Percentiles rank a stretch among this genome's conserved stretches.
Evolutionary conservation across 2,113 vertebrate species (phyloP).

Genomic region (Prunella fulvescens): DNA sequence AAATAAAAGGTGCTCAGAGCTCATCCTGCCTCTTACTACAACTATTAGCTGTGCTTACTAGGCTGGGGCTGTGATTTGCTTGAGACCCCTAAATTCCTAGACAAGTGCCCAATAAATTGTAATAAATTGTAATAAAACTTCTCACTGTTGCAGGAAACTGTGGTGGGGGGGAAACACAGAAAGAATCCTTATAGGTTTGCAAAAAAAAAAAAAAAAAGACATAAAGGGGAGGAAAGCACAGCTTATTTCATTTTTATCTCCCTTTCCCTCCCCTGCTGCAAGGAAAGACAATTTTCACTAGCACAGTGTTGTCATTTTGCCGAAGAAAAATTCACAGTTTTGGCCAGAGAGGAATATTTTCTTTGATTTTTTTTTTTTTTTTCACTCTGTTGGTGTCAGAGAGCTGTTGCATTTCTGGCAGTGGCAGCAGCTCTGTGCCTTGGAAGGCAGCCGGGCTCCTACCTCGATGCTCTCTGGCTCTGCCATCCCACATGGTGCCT

Average conservation of each 20-base stretch:
- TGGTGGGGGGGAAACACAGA: rapidly evolving
- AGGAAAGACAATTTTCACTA: slow-evolving; percentile 11
- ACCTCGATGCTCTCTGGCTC: neutral
- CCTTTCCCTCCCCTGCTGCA: neutral
- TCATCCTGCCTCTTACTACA: neutral
- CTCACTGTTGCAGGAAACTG: neutral
- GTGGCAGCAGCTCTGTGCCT: neutral
- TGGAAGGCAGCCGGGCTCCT: neutral
- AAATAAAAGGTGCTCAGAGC: neutral
- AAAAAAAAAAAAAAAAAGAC: neutral
- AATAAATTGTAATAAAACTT: neutral
- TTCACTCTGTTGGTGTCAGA: neutral
- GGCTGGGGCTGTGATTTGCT: neutral
- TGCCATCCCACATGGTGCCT: neutral
- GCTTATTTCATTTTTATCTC: slow-evolving; percentile 33
- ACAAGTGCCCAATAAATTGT: neutral
- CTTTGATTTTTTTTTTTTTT: neutral
- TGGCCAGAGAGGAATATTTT: neutral
- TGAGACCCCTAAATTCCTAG: neutral
- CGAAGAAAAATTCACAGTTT: neutral
- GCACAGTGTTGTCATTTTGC: slow-evolving; percentile 5
- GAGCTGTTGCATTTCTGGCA: neutral
- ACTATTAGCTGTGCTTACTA: neutral
- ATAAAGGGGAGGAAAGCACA: neutral
- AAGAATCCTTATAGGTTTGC: neutral